Percentiles rank a stretch among this genome's conserved stretches.
phyloP scores from a whole-genome alignment of 2,888 invertebrate species.

The Noctuana brunneofusca region DNA sequence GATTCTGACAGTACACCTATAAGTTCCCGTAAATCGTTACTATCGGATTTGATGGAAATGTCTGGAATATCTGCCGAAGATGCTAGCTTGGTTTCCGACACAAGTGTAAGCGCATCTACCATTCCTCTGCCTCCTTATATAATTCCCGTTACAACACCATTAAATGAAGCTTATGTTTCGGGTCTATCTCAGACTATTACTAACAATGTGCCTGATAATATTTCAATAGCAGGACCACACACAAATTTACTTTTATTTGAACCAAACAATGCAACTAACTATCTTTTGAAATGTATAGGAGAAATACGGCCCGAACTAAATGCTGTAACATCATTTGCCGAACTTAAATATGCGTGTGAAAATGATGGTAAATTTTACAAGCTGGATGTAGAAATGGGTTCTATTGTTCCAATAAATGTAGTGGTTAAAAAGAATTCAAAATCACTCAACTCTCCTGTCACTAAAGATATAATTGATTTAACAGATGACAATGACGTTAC shows the following conservation, averaged over 20 bases:
- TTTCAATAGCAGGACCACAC: constrained; percentile 12
- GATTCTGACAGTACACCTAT: neutral
- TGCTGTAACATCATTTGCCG: constrained; percentile 56
- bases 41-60: constrained; percentile 78
- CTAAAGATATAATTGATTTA: constrained; percentile 56
- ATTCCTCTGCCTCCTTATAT: constrained; percentile 10
- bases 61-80: constrained; percentile 73
- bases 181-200: neutral
- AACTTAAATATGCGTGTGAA: constrained; percentile 61
- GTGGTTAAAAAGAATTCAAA: constrained; percentile 53
- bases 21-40: constrained; percentile 55
- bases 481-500: constrained; percentile 51
- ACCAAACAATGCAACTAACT: constrained; percentile 7
- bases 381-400: constrained; percentile 57
- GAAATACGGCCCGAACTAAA: constrained; percentile 37
- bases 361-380: constrained; percentile 62
- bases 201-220: neutral
- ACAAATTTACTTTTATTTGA: constrained; percentile 25
- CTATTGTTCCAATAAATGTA: constrained; percentile 61
- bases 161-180: neutral
- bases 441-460: neutral
- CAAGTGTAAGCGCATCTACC: neutral
- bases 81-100: constrained; percentile 29
- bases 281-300: constrained; percentile 21
- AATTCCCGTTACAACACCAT: constrained; percentile 4